Evolutionary conservation across 2,888 invertebrate genomes (phyloP).

Genomic region (Itoplectis maculator): DNA sequence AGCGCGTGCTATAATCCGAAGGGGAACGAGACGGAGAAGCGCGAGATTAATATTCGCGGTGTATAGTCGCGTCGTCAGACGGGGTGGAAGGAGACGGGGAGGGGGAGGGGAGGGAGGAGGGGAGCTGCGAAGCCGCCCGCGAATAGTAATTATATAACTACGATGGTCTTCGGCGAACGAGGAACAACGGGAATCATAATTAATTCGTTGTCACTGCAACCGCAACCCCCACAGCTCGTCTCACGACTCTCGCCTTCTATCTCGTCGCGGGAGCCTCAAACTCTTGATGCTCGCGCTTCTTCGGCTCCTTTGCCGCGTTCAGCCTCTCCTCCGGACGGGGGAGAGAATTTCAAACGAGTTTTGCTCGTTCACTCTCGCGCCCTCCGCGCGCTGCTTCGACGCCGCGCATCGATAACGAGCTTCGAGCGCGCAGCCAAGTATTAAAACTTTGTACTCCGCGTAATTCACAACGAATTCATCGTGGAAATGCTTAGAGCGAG

Average conservation of each 20-base stretch:
- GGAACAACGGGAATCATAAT: constrained; percentile 61
- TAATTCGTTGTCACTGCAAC: constrained; percentile 45
- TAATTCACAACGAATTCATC: constrained; percentile 68
- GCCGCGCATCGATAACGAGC: constrained; percentile 62
- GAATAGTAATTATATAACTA: constrained; percentile 55
- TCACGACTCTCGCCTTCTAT: neutral
- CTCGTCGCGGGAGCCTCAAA: neutral
- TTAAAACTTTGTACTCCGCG: constrained; percentile 64
- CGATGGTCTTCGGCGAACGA: constrained; percentile 35
- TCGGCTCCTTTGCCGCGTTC: neutral
- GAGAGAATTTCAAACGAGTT: constrained; percentile 66
- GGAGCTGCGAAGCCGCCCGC: no score
- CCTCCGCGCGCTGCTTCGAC: constrained; percentile 39
- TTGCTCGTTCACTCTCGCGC: constrained; percentile 22
- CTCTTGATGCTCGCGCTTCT: constrained; percentile 18
- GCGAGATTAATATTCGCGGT: constrained; percentile 44
- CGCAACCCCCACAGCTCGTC: neutral
- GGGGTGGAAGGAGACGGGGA: constrained; percentile 19
- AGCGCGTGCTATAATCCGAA: constrained; percentile 15
- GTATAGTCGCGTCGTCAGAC: constrained; percentile 30
- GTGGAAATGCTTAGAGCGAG: constrained; percentile 19
- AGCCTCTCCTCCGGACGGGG: neutral
- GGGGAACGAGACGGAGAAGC: neutral
- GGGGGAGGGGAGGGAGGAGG: no score
- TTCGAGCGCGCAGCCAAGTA: constrained; percentile 42